Evolutionary conservation across 2,888 invertebrate species (phyloP).

Genomic region (Hypomecis atomaria): DNA sequence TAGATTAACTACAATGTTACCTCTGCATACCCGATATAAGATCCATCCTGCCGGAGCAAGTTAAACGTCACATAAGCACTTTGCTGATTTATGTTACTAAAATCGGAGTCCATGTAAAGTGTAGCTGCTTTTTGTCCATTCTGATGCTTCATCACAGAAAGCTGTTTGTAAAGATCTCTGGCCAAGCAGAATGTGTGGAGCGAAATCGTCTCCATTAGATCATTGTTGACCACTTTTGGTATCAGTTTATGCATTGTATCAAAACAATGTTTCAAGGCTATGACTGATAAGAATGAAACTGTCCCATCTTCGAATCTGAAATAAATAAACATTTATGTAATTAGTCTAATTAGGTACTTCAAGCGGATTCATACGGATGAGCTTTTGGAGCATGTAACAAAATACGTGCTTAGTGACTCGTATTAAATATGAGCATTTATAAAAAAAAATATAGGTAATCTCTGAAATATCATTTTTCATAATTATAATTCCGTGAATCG

Average conservation of each 20-base stretch:
- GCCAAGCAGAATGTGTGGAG: conserved; percentile 91
- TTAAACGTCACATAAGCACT: conserved; percentile 96
- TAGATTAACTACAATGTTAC: conserved; percentile 69
- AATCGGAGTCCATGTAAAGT: conserved; percentile 90
- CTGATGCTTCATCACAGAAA: conserved; percentile 87
- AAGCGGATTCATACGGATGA: too few species aligned
- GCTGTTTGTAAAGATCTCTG: conserved; percentile 87
- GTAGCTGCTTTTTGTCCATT: conserved; percentile 89
- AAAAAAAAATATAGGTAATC: too few species aligned
- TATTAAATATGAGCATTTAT: too few species aligned
- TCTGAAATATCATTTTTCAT: too few species aligned
- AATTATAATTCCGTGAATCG: too few species aligned
- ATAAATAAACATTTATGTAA: conserved; percentile 38
- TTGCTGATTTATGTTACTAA: conserved; percentile 86
- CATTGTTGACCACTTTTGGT: conserved; percentile 75
- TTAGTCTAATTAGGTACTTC: neutral
- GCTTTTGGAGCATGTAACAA: too few species aligned
- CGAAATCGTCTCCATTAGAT: conserved; percentile 87
- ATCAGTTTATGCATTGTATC: conserved; percentile 87
- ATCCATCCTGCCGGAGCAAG: conserved; percentile 89
- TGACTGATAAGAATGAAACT: conserved; percentile 92
- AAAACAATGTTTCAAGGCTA: conserved; percentile 93
- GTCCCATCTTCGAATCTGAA: conserved; percentile 98
- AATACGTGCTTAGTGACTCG: too few species aligned
- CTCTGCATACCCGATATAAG: conserved; percentile 95